Base-by-base conservation (phyloP, 2,113 vertebrate species). In the Cinclus mexicanus region DNA sequence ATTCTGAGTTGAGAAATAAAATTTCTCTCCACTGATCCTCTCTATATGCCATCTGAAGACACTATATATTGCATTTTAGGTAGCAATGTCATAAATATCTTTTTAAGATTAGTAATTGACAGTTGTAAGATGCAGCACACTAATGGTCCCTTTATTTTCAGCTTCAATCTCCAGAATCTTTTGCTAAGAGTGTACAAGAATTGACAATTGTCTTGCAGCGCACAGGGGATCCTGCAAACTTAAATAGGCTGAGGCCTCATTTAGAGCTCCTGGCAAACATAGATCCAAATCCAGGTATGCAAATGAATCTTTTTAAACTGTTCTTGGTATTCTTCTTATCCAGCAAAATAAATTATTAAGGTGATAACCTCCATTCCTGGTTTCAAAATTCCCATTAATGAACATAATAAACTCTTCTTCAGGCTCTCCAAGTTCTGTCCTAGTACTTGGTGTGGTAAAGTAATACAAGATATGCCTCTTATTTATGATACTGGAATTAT, bases 161-260 rank as follows among this genome's bases (percentile, higher is more conserved):
- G 99, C 97, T 99, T 77, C 99, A 99, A 55, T 99, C 99, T 94
- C 99, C 99, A 69, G 99, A 99, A 93, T 99, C 99, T 24, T 99
- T 99, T 98, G 99, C 99, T 80, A 99, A 99, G 97, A 99, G 99
- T 49, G 99, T 99, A 61, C 99, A 99, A 97, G 99, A 99, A 92
- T 95, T 99, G 97, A 99, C 99, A 13, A 99, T 99, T 90, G 99
- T 99, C 92, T 97, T 99, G 96, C 99, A 99, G 97, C 98, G 99
- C 96, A 99, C 99, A 0, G 99, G 99, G 55, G 99, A 99, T 95
- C 99, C 99, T 44, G 99, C 99, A 90, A 99, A 99, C 95, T 97
- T 99, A 97, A 99, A 98, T 89, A 98, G 98, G 97, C 98, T 99
- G 72, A 98, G 99, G 95, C 98, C 98, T 94, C 99, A 99, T 96